Evolutionary conservation across 35 echinoderm and acorn worm species (phyloP).

Genomic region (Patiria miniata): DNA sequence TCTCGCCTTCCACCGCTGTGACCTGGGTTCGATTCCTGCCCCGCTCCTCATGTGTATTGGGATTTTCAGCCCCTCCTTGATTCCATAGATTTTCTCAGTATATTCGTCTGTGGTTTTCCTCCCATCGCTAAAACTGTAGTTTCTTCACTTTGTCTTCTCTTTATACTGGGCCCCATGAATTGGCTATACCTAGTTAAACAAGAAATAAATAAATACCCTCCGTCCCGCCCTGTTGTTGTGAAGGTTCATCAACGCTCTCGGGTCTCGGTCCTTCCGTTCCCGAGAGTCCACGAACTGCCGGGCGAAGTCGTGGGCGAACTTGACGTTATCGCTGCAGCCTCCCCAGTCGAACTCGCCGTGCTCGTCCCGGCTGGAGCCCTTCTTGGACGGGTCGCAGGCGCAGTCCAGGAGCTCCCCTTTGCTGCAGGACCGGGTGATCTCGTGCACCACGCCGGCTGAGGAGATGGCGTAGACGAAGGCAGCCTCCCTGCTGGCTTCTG

Average conservation of each 20-base stretch:
- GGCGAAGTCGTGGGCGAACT: conserved; percentile 84
- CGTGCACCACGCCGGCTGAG: conserved; percentile 84
- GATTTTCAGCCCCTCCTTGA: too few relatives aligned
- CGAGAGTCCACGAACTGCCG: conserved; percentile 76
- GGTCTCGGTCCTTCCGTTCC: conserved; percentile 81
- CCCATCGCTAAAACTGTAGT: too few relatives aligned
- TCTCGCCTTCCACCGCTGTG: too few relatives aligned
- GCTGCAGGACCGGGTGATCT: conserved; percentile 87
- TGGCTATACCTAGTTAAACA: too few relatives aligned
- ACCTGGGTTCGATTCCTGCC: too few relatives aligned
- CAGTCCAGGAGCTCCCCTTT: conserved; percentile 88
- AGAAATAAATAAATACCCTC: too few relatives aligned
- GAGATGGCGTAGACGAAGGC: conserved; percentile 92
- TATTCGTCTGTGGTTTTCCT: too few relatives aligned
- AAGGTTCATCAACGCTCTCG: conserved; percentile 88
- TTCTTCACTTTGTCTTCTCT: too few relatives aligned
- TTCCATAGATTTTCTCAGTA: too few relatives aligned
- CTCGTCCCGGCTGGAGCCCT: conserved; percentile 54
- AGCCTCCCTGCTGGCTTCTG: conserved; percentile 77
- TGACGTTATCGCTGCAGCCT: conserved; percentile 91
- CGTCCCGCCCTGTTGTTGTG: conserved; percentile 93
- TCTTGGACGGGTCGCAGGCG: conserved; percentile 81
- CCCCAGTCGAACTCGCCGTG: conserved; percentile 86
- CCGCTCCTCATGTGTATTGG: too few relatives aligned
- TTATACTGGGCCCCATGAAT: too few relatives aligned